Evolutionary conservation across 35 echinoderm and acorn worm species (phyloP).

Genomic region (Diadema setosum): DNA sequence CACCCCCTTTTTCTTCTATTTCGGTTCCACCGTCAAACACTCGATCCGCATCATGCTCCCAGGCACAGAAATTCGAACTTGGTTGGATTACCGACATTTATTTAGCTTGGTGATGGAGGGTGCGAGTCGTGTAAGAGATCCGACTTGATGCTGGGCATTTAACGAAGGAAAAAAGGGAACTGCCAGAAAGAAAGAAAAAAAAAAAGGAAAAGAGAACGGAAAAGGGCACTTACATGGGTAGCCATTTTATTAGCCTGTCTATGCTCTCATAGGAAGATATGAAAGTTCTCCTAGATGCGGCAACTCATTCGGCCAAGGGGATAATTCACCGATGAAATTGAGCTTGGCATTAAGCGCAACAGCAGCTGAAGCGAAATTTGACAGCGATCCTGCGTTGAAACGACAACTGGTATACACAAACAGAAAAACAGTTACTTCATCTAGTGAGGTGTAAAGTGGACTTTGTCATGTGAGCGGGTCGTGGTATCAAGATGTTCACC

Average conservation of each 20-base stretch:
- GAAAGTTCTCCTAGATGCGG: neutral
- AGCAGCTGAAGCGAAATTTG: neutral
- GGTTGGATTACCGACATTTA: constrained; percentile 6
- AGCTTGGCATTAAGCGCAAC: neutral
- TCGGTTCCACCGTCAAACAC: neutral
- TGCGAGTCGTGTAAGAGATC: neutral
- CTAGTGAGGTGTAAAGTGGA: too few species aligned
- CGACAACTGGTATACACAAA: neutral
- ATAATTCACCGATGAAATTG: neutral
- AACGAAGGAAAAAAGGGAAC: neutral
- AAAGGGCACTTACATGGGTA: neutral
- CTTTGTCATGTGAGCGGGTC: too few species aligned
- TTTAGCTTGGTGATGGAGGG: neutral
- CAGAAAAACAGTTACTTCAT: neutral
- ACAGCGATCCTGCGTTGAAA: neutral
- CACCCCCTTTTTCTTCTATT: neutral
- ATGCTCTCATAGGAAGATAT: neutral
- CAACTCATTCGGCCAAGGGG: neutral
- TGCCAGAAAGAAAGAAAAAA: too few species aligned
- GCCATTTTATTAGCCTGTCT: neutral
- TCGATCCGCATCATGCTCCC: neutral
- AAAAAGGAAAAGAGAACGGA: neutral
- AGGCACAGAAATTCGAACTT: neutral
- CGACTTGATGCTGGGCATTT: neutral
- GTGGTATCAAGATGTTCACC: too few species aligned